Evolutionary conservation across 2,113 vertebrate genomes (phyloP).

Genomic region (Hippocampus abdominalis): DNA sequence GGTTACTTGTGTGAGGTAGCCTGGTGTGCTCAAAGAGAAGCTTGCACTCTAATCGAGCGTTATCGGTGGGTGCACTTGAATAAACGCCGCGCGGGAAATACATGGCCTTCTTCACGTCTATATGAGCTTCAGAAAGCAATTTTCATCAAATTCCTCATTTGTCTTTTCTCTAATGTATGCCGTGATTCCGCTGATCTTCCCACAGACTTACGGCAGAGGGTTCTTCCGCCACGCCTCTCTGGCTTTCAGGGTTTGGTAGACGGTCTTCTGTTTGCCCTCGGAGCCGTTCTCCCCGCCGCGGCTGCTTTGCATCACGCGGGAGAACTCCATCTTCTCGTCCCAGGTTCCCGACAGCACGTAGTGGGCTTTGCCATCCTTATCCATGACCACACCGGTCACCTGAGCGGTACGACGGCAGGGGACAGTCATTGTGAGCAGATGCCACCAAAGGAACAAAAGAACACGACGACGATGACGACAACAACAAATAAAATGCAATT

Average conservation of each 20-base stretch:
- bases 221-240: conserved; percentile 91
- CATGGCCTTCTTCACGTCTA: too few species aligned
- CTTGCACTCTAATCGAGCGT: too few species aligned
- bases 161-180: background rate
- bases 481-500: too few species aligned
- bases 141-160: too few species aligned
- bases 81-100: too few species aligned
- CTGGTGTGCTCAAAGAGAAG: too few species aligned
- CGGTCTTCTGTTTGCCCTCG: conserved; percentile 79
- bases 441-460: background rate
- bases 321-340: conserved; percentile 98
- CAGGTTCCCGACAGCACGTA: conserved; percentile 89
- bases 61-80: too few species aligned
- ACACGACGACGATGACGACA: too few species aligned
- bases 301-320: conserved; percentile 75
- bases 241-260: conserved; percentile 77
- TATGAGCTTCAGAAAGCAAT: too few species aligned
- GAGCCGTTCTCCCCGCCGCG: conserved; percentile 80
- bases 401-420: conserved; percentile 34
- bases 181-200: background rate
- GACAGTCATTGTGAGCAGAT: background rate
- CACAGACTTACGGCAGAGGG: conserved; percentile 83
- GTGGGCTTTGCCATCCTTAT: conserved; percentile 85
- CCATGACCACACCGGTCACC: conserved; percentile 93
- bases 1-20: too few species aligned